Conservation (phyloP, 2,888 invertebrate genomes). For the Eucriotettix oculatus region DNA sequence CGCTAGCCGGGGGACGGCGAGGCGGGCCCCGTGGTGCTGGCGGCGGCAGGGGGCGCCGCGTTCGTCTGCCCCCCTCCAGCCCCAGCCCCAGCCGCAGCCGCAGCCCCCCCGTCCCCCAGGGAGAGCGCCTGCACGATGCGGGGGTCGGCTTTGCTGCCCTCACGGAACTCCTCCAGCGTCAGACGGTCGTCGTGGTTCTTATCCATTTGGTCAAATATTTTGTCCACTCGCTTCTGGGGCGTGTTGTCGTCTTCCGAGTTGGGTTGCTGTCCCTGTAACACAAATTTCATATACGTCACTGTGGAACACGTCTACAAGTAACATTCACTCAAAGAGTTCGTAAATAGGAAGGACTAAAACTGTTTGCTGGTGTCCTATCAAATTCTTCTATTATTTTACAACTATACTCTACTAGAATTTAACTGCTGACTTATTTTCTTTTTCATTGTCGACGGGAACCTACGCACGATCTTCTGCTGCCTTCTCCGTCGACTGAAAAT, state of each 20-base stretch:
- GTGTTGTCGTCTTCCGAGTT: conserved; percentile 81
- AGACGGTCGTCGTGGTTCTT: conserved; percentile 94
- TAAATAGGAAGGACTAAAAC: no score
- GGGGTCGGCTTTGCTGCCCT: conserved; percentile 96
- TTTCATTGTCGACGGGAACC: no score
- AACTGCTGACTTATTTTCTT: no score
- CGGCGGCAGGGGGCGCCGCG: neutral
- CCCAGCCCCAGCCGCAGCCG: conserved; percentile 30
- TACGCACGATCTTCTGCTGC: no score
- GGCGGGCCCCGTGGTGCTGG: conserved; percentile 1
- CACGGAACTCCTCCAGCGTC: conserved; percentile 89
- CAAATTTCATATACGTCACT: no score
- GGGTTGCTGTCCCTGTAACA: conserved; percentile 63
- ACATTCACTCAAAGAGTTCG: no score
- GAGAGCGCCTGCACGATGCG: conserved; percentile 93
- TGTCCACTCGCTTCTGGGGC: conserved; percentile 90
- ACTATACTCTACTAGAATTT: no score
- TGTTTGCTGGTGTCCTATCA: no score
- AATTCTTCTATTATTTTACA: no score
- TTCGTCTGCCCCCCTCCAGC: neutral
- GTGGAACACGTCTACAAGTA: no score
- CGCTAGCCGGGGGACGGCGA: conserved; percentile 9
- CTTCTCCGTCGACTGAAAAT: no score
- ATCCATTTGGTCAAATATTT: conserved; percentile 98
- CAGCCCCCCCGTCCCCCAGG: conserved; percentile 33